phyloP scores from a whole-genome alignment of 2,888 invertebrate species.

The Lasioglossum lativentre region DNA sequence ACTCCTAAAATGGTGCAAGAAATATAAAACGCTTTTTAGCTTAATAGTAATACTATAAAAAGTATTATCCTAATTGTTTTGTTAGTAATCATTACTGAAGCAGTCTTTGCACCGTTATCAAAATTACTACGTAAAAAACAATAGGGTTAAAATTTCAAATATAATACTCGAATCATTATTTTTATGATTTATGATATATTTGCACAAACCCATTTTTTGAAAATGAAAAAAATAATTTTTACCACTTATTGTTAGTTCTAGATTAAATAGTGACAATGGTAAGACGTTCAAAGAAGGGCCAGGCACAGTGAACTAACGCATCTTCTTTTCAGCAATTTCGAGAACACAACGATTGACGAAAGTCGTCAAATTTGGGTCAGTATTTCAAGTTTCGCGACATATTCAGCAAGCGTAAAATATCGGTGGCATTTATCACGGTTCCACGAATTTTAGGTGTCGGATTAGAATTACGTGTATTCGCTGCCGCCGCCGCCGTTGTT shows the following conservation, averaged over 20 bases:
- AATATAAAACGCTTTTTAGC: no score
- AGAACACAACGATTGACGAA: constrained; percentile 17
- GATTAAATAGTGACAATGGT: background rate
- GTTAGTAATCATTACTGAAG: no score
- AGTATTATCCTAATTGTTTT: no score
- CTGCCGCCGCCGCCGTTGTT: constrained; percentile 74
- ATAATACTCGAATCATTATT: no score
- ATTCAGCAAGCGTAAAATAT: constrained; percentile 20
- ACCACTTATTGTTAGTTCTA: background rate
- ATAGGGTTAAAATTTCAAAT: no score
- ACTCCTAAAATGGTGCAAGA: no score
- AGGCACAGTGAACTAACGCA: constrained; percentile 48
- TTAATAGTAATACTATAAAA: no score
- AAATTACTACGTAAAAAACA: no score
- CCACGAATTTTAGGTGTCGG: constrained; percentile 19
- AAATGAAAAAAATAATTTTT: background rate
- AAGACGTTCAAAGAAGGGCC: constrained; percentile 36
- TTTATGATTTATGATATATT: no score
- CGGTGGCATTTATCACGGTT: constrained; percentile 42
- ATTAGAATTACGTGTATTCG: constrained; percentile 44
- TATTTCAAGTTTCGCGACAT: constrained; percentile 32
- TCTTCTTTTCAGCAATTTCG: constrained; percentile 58
- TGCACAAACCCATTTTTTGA: no score
- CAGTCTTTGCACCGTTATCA: background rate
- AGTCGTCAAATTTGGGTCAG: constrained; percentile 39